A percentile compares a stretch with the other conserved stretches of the same genome.
Evolutionary conservation across 2,797 vertebrate genomes (phyloP).

Genomic region (Anolis apletophallus): DNA sequence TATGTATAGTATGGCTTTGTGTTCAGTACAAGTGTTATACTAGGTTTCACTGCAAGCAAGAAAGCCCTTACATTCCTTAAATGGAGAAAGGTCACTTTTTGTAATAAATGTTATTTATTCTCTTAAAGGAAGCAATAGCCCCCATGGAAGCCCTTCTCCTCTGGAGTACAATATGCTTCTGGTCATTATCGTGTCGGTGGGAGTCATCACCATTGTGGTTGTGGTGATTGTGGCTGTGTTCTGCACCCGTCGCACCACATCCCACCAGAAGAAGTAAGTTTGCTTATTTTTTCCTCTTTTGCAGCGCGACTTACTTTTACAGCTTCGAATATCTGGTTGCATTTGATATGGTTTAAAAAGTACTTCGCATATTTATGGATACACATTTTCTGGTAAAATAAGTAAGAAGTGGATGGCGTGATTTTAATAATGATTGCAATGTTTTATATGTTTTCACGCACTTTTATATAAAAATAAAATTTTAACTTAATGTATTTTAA

Average conservation of each 20-base stretch:
- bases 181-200: slow-evolving; percentile 93
- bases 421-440: too few relatives aligned
- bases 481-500: too few relatives aligned
- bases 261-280: slow-evolving; percentile 96
- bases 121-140: slow-evolving; percentile 86
- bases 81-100: neutral
- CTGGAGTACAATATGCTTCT: slow-evolving; percentile 90
- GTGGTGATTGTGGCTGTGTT: slow-evolving; percentile 94
- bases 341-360: neutral
- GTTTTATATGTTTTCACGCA: too few relatives aligned
- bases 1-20: neutral
- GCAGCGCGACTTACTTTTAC: neutral
- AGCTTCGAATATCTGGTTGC: neutral
- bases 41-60: neutral
- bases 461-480: too few relatives aligned
- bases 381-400: neutral
- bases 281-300: neutral
- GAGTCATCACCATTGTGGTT: slow-evolving; percentile 91
- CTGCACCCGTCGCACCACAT: slow-evolving; percentile 92
- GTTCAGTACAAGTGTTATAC: neutral
- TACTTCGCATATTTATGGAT: neutral
- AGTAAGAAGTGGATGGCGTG: neutral
- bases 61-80: neutral
- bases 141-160: slow-evolving; percentile 83
- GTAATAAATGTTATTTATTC: slow-evolving; percentile 28